Conservation (phyloP, 2,113 vertebrate species). For the Gnathonemus echidnorhynchus region DNA sequence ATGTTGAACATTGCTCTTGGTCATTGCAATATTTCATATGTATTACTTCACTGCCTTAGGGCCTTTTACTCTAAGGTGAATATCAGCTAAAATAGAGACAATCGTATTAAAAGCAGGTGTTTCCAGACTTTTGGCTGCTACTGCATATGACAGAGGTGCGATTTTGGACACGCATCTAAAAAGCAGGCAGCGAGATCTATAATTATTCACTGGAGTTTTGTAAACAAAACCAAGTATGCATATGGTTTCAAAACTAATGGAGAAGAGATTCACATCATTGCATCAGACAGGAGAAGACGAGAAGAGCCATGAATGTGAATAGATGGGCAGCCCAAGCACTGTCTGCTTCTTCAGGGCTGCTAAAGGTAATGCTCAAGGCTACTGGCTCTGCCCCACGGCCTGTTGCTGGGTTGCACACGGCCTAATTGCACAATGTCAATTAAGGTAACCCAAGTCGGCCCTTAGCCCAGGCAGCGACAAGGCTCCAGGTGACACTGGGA, state of each 20-base stretch:
- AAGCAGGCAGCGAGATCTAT: neutral
- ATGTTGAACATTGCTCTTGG: too few relatives aligned
- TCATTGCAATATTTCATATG: too few relatives aligned
- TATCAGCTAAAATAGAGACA: neutral
- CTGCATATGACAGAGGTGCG: neutral
- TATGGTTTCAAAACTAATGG: neutral
- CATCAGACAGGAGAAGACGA: neutral
- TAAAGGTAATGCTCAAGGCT: neutral
- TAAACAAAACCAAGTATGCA: neutral
- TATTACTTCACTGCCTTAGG: too few relatives aligned
- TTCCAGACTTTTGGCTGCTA: neutral
- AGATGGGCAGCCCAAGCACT: neutral
- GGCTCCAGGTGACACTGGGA: neutral
- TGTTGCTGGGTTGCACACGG: neutral
- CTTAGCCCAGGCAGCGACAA: neutral
- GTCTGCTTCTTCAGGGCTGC: neutral
- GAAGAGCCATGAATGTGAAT: neutral
- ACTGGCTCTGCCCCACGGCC: neutral
- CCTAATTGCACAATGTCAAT: conserved; percentile 7
- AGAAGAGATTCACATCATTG: neutral
- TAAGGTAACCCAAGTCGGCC: neutral
- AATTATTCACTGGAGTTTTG: neutral
- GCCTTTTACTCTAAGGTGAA: neutral
- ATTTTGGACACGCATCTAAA: neutral
- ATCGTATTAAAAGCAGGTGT: neutral